phyloP scores from a whole-genome alignment of 2,113 vertebrate genomes.

The Tupaia chinensis region DNA sequence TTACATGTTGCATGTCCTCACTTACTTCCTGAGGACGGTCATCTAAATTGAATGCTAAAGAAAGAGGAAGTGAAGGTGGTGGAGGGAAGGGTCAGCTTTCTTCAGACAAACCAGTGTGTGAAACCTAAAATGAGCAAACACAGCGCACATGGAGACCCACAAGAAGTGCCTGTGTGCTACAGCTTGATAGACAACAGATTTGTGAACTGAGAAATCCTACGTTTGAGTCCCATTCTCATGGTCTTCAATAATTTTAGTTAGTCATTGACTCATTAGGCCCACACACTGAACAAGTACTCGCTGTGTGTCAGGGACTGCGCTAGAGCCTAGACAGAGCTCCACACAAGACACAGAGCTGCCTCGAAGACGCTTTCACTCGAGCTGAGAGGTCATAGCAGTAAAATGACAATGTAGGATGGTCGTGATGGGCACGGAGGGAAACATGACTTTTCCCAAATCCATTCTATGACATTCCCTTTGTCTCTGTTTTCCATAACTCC shows the following conservation, averaged over 20 bases:
- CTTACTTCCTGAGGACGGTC: not conserved
- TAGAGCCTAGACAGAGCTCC: not conserved
- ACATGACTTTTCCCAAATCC: not conserved
- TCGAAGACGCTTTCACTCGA: not conserved
- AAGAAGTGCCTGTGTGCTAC: accelerated
- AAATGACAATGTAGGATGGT: not conserved
- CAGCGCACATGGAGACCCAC: not conserved
- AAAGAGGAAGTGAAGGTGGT: not conserved
- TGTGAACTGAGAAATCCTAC: not conserved
- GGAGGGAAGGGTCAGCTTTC: no score
- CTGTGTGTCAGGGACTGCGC: not conserved
- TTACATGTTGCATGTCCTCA: not conserved
- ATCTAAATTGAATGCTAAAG: not conserved
- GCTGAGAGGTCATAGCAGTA: not conserved
- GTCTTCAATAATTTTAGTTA: not conserved
- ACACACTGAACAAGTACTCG: not conserved
- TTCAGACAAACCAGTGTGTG: not conserved
- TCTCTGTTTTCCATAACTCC: not conserved
- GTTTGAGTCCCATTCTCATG: not conserved
- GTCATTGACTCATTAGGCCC: not conserved
- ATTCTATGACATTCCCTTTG: not conserved
- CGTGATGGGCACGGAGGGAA: not conserved
- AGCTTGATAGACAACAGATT: not conserved
- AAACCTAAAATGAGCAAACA: not conserved
- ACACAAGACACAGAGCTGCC: not conserved